Evolutionary conservation across 2,113 vertebrate species (phyloP).

Genomic region (Canis aureus): DNA sequence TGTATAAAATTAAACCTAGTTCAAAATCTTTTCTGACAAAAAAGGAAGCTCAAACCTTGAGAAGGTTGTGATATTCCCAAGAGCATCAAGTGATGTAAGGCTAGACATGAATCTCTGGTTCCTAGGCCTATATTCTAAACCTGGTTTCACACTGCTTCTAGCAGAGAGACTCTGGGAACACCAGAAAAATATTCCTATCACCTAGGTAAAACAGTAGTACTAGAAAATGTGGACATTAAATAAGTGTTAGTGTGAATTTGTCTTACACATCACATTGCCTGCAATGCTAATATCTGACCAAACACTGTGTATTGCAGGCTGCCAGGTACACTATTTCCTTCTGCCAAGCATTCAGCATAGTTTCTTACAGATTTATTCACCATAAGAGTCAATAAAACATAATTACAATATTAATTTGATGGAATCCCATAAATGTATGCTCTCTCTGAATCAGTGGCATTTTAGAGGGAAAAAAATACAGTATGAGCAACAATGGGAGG

Average conservation of each 20-base stretch:
- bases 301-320: neutral
- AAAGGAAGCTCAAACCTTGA: neutral
- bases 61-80: neutral
- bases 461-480: neutral
- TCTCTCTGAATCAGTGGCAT: neutral
- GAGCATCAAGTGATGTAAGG: neutral
- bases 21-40: neutral
- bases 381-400: neutral
- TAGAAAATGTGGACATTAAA: constrained; percentile 15
- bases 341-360: neutral
- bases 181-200: neutral
- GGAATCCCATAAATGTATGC: neutral
- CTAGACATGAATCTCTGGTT: neutral
- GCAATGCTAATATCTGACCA: neutral
- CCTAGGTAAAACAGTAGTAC: neutral
- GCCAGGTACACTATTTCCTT: neutral
- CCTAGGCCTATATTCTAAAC: neutral
- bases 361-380: neutral
- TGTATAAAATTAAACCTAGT: neutral
- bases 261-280: neutral
- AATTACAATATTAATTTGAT: neutral
- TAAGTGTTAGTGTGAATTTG: neutral
- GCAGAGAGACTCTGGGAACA: neutral
- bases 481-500: neutral
- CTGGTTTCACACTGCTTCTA: neutral